Base-by-base conservation (phyloP, 2,113 vertebrate species). In the Paramormyrops kingsleyae region DNA sequence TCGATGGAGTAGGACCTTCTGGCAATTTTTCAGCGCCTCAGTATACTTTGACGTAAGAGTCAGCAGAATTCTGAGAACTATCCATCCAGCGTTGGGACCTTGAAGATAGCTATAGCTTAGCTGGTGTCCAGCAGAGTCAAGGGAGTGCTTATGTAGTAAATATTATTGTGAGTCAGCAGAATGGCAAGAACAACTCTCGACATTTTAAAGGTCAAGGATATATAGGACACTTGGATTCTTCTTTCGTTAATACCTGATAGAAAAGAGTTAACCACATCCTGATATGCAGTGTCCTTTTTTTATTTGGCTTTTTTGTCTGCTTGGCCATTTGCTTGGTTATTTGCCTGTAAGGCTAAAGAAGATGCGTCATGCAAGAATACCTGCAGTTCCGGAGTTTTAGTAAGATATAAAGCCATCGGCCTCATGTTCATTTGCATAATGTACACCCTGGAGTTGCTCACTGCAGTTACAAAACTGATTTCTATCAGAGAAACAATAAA, bases 41-140 rank as follows among this genome's bases (percentile, higher is more conserved):
- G 91, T 93, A 94, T 94, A 94, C 92, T 91, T 91, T 90, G 90
- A 91, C 21, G 84, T 90, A 94, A 94, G 92, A 95, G 91, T 96
- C 95, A 95, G 94, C 94, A 94, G 90, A 94, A 92, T 84, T 91
- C 91, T 56, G 44, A 27, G 0, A 91, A 92, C 92, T 90, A 94
- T 94, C 92, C 91, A 92, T 94, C 92, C 53, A 12, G 12, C 8
- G 47, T n/a, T 27, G 89, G 6, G 24, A 27, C 53, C 59, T 50
- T 27, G 56, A 87, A 35, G 85, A 90, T 80, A 44, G 84, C 47
- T 42, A 8, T 50, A 24, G 84, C 21, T 77, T 87, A 42, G 85
- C 56, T 42, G 44, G 39, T 62, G 56, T 85, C 31, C 46, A 21
- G 62, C 62, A 52, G 56, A 87, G 56, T 50, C 62, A 52, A n/a